Percentiles rank a stretch among this genome's conserved stretches.
These are phyloP conservation scores for Passer domesticus DNA, from an alignment of 2,113 vertebrate genomes.

Conservation along the genomic window DNA sequence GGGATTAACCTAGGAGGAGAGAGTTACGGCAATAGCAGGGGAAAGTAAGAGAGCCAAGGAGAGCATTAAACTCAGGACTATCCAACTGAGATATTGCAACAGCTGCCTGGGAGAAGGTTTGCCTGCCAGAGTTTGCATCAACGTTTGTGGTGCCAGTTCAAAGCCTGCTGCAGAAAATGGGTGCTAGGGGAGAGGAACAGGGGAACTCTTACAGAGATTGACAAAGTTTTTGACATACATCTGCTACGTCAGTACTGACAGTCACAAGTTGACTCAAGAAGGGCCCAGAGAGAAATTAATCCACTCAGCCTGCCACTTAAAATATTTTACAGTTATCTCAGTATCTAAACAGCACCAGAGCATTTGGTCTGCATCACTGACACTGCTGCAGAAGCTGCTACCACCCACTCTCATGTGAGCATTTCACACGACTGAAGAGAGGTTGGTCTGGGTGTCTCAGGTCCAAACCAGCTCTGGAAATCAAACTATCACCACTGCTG, in stretches of 20 bases:
- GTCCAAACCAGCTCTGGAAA: not conserved
- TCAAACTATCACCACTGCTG: not conserved
- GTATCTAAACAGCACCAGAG: not conserved
- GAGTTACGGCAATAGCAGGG: not conserved
- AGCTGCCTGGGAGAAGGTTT: not conserved
- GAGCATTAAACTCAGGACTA: not conserved
- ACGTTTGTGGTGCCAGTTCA: not conserved
- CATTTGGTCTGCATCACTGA: not conserved
- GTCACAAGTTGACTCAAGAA: not conserved
- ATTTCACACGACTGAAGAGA: not conserved
- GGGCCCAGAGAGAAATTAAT: not conserved
- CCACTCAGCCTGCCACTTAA: not conserved
- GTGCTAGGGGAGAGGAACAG: not conserved
- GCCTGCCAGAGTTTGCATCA: not conserved
- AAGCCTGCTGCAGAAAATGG: not conserved
- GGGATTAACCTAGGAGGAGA: not conserved
- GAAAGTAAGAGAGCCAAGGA: not conserved
- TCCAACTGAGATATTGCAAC: not conserved
- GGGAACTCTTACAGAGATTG: not conserved
- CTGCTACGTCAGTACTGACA: not conserved
- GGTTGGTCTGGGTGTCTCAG: rapidly evolving
- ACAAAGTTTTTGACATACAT: not conserved
- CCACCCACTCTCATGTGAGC: not conserved
- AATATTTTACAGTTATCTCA: not conserved
- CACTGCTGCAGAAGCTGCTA: not conserved